Evolutionary conservation across 2,888 invertebrate genomes (phyloP).

Genomic region (Anaspis maculata): DNA sequence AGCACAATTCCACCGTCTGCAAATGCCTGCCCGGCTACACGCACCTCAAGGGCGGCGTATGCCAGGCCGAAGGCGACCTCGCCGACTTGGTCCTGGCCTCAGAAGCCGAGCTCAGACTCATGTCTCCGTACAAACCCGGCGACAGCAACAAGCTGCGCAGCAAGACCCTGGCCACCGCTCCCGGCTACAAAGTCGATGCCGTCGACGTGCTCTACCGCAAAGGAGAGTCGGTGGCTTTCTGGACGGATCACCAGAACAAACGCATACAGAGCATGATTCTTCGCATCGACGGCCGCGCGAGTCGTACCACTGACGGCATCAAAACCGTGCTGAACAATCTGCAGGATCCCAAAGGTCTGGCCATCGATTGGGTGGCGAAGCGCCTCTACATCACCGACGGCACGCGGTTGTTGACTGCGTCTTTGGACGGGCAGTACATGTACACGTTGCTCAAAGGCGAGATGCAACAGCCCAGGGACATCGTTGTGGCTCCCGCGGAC

Average conservation of each 20-base stretch:
- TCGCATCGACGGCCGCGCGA: conserved; percentile 24
- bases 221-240: conserved; percentile 36
- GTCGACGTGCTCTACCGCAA: conserved; percentile 45
- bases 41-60: conserved; percentile 43
- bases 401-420: conserved; percentile 42
- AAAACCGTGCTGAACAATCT: conserved; percentile 43
- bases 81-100: conserved; percentile 59
- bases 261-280: conserved; percentile 39
- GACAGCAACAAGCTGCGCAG: conserved; percentile 35
- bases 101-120: conserved; percentile 52
- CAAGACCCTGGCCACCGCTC: conserved; percentile 35
- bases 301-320: conserved; percentile 19
- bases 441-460: conserved; percentile 46
- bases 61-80: conserved; percentile 49
- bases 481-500: conserved; percentile 58
- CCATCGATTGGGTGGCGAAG: conserved; percentile 61
- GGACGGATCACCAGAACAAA: conserved; percentile 44
- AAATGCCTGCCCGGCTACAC: conserved; percentile 58
- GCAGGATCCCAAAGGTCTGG: conserved; percentile 63
- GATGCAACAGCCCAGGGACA: conserved; percentile 57
- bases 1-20: conserved; percentile 46
- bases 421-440: conserved; percentile 49
- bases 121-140: conserved; percentile 54
- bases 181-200: conserved; percentile 47
- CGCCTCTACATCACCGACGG: conserved; percentile 64